Evolutionary conservation across 1,140 invertebrate genomes (phyloP).

Genomic region (Hypsibius dujardini): DNA sequence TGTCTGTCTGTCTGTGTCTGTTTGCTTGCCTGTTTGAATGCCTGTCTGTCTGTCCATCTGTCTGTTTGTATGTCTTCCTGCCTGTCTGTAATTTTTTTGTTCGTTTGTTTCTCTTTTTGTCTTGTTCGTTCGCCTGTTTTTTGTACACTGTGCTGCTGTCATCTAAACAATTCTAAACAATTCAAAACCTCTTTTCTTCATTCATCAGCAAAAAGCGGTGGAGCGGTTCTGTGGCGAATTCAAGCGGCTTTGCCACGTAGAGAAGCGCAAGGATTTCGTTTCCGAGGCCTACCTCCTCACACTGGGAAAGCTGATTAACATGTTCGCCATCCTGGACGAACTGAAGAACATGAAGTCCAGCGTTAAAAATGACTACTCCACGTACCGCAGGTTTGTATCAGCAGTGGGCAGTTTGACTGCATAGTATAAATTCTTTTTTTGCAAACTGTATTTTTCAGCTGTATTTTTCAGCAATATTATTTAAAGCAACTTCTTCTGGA

Average conservation of each 20-base stretch:
- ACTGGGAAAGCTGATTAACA: conserved; percentile 97
- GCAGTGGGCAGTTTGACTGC: background rate
- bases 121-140: background rate
- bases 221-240: conserved; percentile 89
- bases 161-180: too few relatives aligned
- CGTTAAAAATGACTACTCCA: conserved; percentile 98
- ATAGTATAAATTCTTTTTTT: too few relatives aligned
- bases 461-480: too few relatives aligned
- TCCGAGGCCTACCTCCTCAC: conserved; percentile 94
- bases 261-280: conserved; percentile 95
- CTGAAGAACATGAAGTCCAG: conserved; percentile 99
- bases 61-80: too few relatives aligned
- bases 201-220: conserved; percentile 71
- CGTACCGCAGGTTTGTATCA: conserved; percentile 61
- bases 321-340: conserved; percentile 98
- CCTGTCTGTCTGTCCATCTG: too few relatives aligned
- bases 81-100: too few relatives aligned
- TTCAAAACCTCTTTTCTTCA: conserved; percentile 12
- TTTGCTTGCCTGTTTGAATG: too few relatives aligned
- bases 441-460: background rate
- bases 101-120: too few relatives aligned
- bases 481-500: too few relatives aligned
- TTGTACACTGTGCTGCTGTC: conserved; percentile 12
- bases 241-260: conserved; percentile 78
- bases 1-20: too few relatives aligned